These are phyloP conservation scores for Platycheirus rosarum DNA, from an alignment of 2,888 invertebrate species.

Conservation along the genomic window DNA sequence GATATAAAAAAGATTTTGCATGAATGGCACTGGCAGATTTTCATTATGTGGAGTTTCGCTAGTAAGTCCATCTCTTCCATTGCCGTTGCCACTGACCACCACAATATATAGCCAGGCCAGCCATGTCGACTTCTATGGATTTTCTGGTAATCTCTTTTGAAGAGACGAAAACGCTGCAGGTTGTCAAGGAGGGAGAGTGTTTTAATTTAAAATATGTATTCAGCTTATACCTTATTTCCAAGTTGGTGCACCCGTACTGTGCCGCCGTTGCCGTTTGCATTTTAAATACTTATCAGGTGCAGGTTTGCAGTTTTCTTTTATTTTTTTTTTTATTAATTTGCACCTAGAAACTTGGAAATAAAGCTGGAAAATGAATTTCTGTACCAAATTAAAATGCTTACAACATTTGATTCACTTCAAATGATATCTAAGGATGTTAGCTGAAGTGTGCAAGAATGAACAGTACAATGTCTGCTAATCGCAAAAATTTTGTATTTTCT, in stretches of 20 bases:
- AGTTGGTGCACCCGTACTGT: slow-evolving; percentile 1
- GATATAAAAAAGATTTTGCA: neutral
- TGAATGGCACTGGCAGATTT: slow-evolving; percentile 4
- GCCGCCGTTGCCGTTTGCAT: neutral
- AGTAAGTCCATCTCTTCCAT: neutral
- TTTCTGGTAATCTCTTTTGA: neutral
- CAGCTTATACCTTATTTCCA: slow-evolving; percentile 2
- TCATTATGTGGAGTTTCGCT: neutral
- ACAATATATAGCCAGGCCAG: neutral
- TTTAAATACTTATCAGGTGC: slow-evolving; percentile 15
- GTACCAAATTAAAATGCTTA: slow-evolving; percentile 29
- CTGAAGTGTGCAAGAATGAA: slow-evolving; percentile 1
- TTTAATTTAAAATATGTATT: slow-evolving; percentile 8
- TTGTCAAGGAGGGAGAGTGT: neutral
- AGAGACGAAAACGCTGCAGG: neutral
- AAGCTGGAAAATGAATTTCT: slow-evolving; percentile 4
- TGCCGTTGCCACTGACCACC: neutral
- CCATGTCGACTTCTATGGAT: neutral
- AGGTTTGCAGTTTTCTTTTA: neutral
- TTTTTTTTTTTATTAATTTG: neutral
- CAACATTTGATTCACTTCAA: slow-evolving; percentile 26
- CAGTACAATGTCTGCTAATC: slow-evolving; percentile 1
- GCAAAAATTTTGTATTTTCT: slow-evolving; percentile 1
- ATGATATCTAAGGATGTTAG: slow-evolving; percentile 28
- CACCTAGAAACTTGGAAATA: neutral